phyloP scores from a whole-genome alignment of 2,888 invertebrate genomes.

The Sinohyriopsis cumingii region DNA sequence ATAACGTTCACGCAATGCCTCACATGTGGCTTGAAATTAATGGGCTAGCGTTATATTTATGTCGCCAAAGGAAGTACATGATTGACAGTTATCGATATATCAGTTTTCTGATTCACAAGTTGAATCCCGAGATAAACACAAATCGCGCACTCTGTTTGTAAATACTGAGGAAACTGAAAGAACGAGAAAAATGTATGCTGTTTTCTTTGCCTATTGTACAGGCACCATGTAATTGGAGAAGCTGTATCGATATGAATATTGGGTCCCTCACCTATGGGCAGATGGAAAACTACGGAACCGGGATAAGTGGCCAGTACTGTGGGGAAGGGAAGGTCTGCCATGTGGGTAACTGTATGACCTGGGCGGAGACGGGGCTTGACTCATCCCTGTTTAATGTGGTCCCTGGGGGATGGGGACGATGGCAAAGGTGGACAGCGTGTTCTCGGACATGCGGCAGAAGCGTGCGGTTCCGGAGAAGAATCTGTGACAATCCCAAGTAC shows the following conservation, averaged over 20 bases:
- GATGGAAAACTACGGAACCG: conserved; percentile 15
- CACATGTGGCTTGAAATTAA: no score
- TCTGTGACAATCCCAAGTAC: conserved; percentile 38
- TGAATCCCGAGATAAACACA: no score
- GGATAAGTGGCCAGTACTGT: conserved; percentile 33
- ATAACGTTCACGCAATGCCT: no score
- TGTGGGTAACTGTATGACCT: conserved; percentile 20
- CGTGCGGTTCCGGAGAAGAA: conserved; percentile 20
- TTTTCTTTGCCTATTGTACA: conserved; percentile 5
- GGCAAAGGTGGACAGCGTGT: conserved; percentile 28
- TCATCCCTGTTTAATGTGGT: conserved; percentile 7
- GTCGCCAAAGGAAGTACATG: no score
- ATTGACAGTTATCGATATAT: no score
- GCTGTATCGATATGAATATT: conserved; percentile 29
- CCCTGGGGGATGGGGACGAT: conserved; percentile 37
- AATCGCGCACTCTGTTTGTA: no score
- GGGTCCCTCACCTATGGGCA: conserved; percentile 20
- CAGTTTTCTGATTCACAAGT: no score
- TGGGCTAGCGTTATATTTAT: no score
- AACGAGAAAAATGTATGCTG: background rate
- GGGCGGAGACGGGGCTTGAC: conserved; percentile 23
- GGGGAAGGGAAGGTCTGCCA: conserved; percentile 29
- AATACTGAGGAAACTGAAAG: no score
- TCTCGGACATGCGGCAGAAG: conserved; percentile 37
- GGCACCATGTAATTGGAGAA: conserved; percentile 14